Evolutionary conservation across 2,888 invertebrate genomes (phyloP).

Genomic region (Andrena praecox): DNA sequence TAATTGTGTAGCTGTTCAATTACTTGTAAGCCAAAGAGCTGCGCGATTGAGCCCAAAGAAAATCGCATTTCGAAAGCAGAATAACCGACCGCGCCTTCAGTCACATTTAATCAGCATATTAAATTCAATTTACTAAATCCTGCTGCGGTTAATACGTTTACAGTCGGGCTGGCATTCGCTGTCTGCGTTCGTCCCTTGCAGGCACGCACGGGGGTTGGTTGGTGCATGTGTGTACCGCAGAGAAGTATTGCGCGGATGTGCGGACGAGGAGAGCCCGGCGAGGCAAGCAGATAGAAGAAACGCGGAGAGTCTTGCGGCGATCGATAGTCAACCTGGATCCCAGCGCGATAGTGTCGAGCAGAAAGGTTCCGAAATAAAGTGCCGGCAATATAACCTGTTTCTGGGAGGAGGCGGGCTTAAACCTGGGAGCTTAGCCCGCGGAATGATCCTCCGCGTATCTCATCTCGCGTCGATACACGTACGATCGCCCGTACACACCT

Average conservation of each 20-base stretch:
- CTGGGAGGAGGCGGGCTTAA: conserved; percentile 57
- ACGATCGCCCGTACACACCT: no score
- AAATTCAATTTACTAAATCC: conserved; percentile 66
- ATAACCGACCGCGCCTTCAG: conserved; percentile 11
- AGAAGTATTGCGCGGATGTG: conserved; percentile 27
- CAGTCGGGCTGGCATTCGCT: not conserved
- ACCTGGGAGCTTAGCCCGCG: conserved; percentile 67
- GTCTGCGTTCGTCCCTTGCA: not conserved
- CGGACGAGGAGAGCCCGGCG: conserved; percentile 24
- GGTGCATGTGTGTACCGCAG: conserved; percentile 4
- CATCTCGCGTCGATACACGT: conserved; percentile 58
- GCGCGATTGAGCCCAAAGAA: not conserved
- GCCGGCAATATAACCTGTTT: conserved; percentile 67
- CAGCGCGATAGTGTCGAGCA: conserved; percentile 67
- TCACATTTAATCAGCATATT: conserved; percentile 63
- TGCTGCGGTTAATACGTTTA: conserved; percentile 58
- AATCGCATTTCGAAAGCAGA: conserved; percentile 13
- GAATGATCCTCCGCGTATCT: conserved; percentile 69
- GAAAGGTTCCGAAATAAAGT: conserved; percentile 73
- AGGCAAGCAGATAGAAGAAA: conserved; percentile 44
- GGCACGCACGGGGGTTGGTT: conserved; percentile 3
- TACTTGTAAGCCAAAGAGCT: no score
- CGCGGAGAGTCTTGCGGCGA: conserved; percentile 56
- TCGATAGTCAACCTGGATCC: conserved; percentile 73
- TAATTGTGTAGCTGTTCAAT: no score